Evolutionary conservation across 1,140 invertebrate species (phyloP).

Genomic region (Tetramorium simillimum): DNA sequence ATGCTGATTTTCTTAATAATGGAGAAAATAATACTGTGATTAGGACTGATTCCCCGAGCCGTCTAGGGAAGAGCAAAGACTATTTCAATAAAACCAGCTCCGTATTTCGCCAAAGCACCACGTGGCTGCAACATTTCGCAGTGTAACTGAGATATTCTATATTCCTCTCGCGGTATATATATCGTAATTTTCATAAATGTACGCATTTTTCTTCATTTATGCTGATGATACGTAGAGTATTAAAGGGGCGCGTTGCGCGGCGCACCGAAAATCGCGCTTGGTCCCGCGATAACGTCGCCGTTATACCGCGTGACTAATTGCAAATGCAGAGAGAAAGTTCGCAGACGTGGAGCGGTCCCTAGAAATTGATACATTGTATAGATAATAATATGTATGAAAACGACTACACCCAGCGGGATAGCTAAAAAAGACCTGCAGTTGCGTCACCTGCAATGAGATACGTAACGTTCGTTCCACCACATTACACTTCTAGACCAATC

Average conservation of each 20-base stretch:
- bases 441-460: conserved; percentile 13
- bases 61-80: neutral
- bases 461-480: conserved; percentile 15
- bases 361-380: conserved; percentile 7
- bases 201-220: conserved; percentile 38
- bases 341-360: neutral
- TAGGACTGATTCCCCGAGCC: neutral
- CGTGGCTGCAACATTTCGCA: neutral
- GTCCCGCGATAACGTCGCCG: conserved; percentile 15
- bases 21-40: conserved; percentile 14
- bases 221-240: conserved; percentile 31
- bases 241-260: neutral
- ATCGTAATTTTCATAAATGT: conserved; percentile 39
- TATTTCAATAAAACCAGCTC: conserved; percentile 35
- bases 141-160: conserved; percentile 31
- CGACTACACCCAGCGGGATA: neutral
- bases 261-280: neutral
- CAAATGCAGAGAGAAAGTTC: conserved; percentile 33
- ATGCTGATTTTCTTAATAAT: neutral
- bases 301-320: conserved; percentile 31
- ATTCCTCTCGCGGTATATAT: conserved; percentile 24
- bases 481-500: conserved; percentile 13
- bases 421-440: conserved; percentile 18
- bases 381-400: conserved; percentile 37
- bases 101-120: neutral